Evolutionary conservation across 2,888 invertebrate genomes (phyloP), one percentile per base, ranked within the genome.

Genomic region (Apodemia mormo): DNA sequence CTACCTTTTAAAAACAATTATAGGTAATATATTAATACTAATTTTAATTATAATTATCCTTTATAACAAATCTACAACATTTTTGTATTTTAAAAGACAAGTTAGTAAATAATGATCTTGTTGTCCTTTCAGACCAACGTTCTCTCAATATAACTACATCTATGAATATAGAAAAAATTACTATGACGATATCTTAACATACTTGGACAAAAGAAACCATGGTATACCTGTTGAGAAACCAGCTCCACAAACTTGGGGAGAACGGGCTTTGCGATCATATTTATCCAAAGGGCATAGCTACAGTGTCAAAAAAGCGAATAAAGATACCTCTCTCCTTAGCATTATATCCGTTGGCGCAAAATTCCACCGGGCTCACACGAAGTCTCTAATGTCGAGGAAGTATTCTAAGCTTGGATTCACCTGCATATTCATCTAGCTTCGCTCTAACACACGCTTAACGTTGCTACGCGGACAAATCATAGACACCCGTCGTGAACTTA

Each of bases 141-240:
- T 96, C 89, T 95, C 96, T 64, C 96, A 96, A 83, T 97, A 97
- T 93, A 95, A 94, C 83, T 97, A 97, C 86, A 94, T 97, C 86
- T 96, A 96, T 90, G 96, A 97, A 86, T 97, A 97, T 92, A 95
- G 96, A 90, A 95, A 95, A 87, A 97, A 96, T 90, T 97, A 97
- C 86, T 97, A 97, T 88, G 95, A 97, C 83, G 97, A 97, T 84
- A 96, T 97, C 73, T 96, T 97, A 86, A 95, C 96, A 82, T 97
- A 96, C 90, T 88, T 97, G 88, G 96, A 97, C 86, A 95, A 96
- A 82, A 94, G 96, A 78, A 95, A 96, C 87, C 94, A 94, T 76
- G 97, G 97, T 0, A 82, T 95, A 68, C 89, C 85, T 1, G 94
- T 96, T 67, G 97, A 97, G 78, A 94, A 94, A 72, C 97, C 97